A percentile compares a stretch with the other conserved stretches of the same genome.
phyloP scores from a whole-genome alignment of 1,140 invertebrate species.

The Sitophilus oryzae region DNA sequence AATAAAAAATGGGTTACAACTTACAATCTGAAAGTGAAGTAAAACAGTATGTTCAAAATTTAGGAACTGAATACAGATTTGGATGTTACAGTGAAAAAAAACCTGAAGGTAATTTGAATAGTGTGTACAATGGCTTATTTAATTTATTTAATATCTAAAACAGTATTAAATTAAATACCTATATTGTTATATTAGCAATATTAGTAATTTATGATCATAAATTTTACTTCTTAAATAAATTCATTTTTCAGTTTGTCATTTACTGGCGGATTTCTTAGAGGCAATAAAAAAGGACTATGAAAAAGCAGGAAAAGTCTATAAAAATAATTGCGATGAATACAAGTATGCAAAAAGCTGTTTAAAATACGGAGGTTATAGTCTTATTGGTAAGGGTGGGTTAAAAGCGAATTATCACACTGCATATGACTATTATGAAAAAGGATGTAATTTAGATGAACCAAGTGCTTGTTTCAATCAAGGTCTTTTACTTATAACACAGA shows the following conservation, averaged over 20 bases:
- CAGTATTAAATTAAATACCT: not conserved
- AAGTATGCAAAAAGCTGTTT: constrained; percentile 76
- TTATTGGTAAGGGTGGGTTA: constrained; percentile 56
- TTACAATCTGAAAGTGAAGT: constrained; percentile 80
- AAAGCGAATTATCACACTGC: constrained; percentile 49
- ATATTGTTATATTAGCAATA: not conserved
- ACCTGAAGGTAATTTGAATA: constrained; percentile 58
- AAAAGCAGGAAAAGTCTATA: constrained; percentile 72
- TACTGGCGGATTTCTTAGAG: constrained; percentile 83
- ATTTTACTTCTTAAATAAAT: constrained; percentile 5
- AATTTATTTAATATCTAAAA: not conserved
- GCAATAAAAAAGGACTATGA: constrained; percentile 70
- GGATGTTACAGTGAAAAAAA: constrained; percentile 81
- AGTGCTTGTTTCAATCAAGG: constrained; percentile 72
- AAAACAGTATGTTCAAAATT: constrained; percentile 79
- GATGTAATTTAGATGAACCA: constrained; percentile 63
- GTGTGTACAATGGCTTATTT: not conserved
- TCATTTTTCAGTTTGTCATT: constrained; percentile 69
- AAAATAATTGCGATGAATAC: constrained; percentile 78
- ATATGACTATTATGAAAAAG: constrained; percentile 68
- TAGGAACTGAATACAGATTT: constrained; percentile 87
- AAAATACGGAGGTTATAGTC: constrained; percentile 70
- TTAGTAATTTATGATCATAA: not conserved
- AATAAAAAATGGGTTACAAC: constrained; percentile 57
- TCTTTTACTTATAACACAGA: constrained; percentile 56